Base-by-base conservation (phyloP, 2,113 vertebrate genomes). In the Engystomops pustulosus region DNA sequence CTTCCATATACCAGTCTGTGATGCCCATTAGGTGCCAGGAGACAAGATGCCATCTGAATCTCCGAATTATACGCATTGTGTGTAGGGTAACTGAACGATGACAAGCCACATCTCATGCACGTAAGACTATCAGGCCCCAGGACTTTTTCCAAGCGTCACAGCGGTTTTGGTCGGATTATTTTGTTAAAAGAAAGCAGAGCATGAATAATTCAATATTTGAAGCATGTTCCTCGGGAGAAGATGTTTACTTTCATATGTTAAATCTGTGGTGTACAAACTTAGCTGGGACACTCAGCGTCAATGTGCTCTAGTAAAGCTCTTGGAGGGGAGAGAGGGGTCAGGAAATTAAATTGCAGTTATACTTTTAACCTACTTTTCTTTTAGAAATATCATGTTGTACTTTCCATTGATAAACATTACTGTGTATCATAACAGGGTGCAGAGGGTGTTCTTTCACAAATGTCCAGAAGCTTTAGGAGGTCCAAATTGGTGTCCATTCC, bases 181-280 rank as follows among this genome's bases (percentile, higher is more conserved):
- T 70, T 70, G 34, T 70, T 70, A 70, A 38, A 70, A 44, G 68
- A 70, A 70, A 70, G 68, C 68, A 38, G 36, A 44, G 68, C 68
- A 70, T 70, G 68, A 70, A 70, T 70, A 70, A 70, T 70, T 70
- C 18, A 70, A 70, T 70, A 70, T 70, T 41, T 70, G 36, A 70
- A 44, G 32, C 17, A 70, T 38, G 36, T 70, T 23, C n/a, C 17
- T 38, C n/a, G 34, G 32, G n/a, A 68, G 15, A 68, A 38, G 18
- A 69, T 38, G 34, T 69, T 38, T 17, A 32, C 27, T 65, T 27
- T 65, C 60, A 65, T 67, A 18, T 9, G 15, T 30, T 20, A 67
- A 32, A 32, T 65, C 58, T 65, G 27, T 32, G 60, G 25, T n/a
- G n/a, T n/a, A n/a, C n/a, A n/a, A 15, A 65, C 60, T 17, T 32